Conservation (phyloP, 1,140 invertebrate genomes). For the Apis laboriosa region DNA sequence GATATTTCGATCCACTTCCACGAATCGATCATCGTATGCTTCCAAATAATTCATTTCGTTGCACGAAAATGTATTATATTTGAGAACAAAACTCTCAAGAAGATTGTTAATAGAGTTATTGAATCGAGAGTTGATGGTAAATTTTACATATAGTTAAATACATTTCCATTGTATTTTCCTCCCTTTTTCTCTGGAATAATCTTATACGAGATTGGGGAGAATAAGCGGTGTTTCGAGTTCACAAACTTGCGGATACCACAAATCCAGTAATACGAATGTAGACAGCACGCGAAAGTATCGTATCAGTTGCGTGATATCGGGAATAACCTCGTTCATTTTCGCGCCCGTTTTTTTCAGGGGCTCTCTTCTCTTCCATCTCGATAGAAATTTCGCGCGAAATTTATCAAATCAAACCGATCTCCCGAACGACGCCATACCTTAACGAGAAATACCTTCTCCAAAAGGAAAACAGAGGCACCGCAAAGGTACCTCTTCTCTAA, state of each 20-base stretch:
- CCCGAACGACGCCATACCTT: too few relatives aligned
- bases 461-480: neutral
- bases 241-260: constrained; percentile 12
- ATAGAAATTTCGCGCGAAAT: neutral
- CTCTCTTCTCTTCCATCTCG: neutral
- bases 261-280: constrained; percentile 21
- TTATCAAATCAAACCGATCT: neutral
- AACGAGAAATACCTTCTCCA: too few relatives aligned
- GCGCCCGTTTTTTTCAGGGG: constrained; percentile 4
- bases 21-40: neutral
- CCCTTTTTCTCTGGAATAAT: neutral
- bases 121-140: too few relatives aligned
- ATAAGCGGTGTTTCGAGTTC: neutral
- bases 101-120: too few relatives aligned
- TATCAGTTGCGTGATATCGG: constrained; percentile 20
- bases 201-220: neutral
- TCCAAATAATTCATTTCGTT: too few relatives aligned
- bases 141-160: too few relatives aligned
- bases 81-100: neutral
- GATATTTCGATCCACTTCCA: neutral
- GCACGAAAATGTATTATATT: neutral
- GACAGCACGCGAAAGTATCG: constrained; percentile 13
- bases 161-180: too few relatives aligned
- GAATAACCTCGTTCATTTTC: constrained; percentile 34
- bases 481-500: neutral